Conservation (phyloP, 2,113 vertebrate species). For the Anthoscopus minutus region DNA sequence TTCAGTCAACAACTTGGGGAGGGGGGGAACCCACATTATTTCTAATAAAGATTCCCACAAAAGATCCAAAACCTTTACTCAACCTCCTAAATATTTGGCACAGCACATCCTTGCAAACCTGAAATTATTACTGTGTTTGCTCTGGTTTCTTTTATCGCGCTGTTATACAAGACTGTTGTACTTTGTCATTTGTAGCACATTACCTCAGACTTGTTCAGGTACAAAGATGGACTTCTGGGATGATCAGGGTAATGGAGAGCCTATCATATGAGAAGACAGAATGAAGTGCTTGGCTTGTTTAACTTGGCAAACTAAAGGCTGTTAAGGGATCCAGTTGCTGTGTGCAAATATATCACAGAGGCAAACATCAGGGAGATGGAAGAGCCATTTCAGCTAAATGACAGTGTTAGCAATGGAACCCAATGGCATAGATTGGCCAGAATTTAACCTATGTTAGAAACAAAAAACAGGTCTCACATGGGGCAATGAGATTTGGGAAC, state of each 20-base stretch:
- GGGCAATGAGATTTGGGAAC: background rate
- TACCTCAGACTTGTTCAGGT: slow-evolving; percentile 45
- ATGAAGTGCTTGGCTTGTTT: background rate
- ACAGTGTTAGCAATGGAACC: background rate
- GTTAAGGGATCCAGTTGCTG: slow-evolving; percentile 3
- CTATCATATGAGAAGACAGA: slow-evolving; percentile 9
- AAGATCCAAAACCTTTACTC: slow-evolving; percentile 4
- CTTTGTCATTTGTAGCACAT: slow-evolving; percentile 38
- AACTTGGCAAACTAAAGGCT: background rate
- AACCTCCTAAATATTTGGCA: slow-evolving; percentile 34
- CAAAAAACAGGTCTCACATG: background rate
- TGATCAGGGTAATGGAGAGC: background rate
- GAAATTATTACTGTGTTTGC: slow-evolving; percentile 4
- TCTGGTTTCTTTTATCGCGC: slow-evolving; percentile 4
- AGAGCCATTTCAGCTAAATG: background rate
- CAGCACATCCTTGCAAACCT: background rate
- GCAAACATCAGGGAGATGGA: background rate
- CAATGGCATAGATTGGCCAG: background rate
- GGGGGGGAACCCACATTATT: background rate
- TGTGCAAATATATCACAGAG: slow-evolving; percentile 2
- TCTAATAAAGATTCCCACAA: background rate
- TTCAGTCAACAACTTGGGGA: background rate
- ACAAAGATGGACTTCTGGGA: slow-evolving; percentile 29
- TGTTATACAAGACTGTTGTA: background rate
- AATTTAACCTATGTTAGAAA: background rate